Base-by-base conservation (phyloP, 1,140 invertebrate species). In the Ladona fulva region DNA sequence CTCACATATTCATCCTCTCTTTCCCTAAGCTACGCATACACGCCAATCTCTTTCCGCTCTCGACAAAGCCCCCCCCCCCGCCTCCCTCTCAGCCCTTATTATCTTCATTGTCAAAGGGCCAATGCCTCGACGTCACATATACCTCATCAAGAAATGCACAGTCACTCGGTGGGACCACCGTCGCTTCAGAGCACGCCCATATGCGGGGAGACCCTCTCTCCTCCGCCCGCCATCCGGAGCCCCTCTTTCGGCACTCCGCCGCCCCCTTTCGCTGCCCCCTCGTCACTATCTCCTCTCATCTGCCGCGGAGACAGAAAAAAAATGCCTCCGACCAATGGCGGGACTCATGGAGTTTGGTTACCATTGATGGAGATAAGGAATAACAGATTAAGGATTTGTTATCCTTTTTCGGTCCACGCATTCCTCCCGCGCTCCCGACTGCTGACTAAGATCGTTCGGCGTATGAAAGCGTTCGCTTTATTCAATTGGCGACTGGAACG, bases 251-350 rank as follows among this genome's bases (percentile, higher is more conserved):
- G 16, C 52, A 16, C 52, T 22, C 14, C 19, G 44, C 19, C 44
- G 44, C 44, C 44, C 44, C 44, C 19, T 52, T 52, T 52, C 10
- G 44, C 10, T 19, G 10, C 44, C 44, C 52, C 14, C n/a, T 22
- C 12, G 14, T 22, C 3, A 5, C 52, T 16, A 66, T 66, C 52
- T 66, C 52, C 14, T 66, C 16, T 66, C 52, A 66, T 66, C 52
- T 66, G 44, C 44, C 44, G 10, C 19, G 44, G 52, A 19, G n/a
- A 16, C 52, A 12, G 52, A 66, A 66, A 66, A 66, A 66, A 66
- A 66, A 66, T 66, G 52, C 52, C 52, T 66, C 52, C 52, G 52
- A 66, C 52, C 52, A 66, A 66, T 66, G n/a, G 52, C 52, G 52
- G n/a, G 14, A 19, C 19, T 19, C 10, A 19, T 19, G 10, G 44